Conservation (phyloP, 2,888 invertebrate genomes). For the Norana najaformis region DNA sequence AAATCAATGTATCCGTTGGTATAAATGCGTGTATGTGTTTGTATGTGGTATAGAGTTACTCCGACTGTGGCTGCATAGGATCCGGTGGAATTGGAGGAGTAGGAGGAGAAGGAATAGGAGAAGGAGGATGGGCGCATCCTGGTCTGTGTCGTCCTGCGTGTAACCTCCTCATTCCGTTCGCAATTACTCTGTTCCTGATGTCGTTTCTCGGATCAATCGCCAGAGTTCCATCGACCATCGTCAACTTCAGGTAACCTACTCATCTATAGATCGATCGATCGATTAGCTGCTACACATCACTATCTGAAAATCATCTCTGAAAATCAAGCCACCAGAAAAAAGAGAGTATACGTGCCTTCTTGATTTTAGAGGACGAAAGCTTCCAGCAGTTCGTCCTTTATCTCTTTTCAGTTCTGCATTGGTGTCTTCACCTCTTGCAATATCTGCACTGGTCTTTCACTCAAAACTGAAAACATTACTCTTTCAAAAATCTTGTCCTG, state of each 20-base stretch:
- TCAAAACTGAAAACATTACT: too few species aligned
- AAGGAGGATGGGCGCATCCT: conserved; percentile 29
- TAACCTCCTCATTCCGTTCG: conserved; percentile 37
- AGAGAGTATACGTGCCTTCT: too few species aligned
- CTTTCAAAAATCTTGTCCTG: too few species aligned
- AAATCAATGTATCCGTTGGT: too few species aligned
- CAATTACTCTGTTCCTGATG: conserved; percentile 34
- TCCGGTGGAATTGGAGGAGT: background rate
- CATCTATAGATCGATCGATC: background rate
- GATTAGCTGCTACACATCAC: too few species aligned
- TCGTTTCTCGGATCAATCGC: conserved; percentile 33
- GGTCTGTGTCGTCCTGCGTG: conserved; percentile 38
- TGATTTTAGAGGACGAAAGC: too few species aligned
- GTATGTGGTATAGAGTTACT: background rate
- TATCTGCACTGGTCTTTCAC: too few species aligned
- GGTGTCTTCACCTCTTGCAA: too few species aligned
- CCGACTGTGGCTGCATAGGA: conserved; percentile 23
- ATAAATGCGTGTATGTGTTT: background rate
- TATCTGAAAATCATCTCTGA: too few species aligned
- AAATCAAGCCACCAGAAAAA: too few species aligned
- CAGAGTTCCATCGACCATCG: conserved; percentile 39
- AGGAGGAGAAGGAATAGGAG: background rate
- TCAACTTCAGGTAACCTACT: conserved; percentile 37
- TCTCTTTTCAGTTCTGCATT: too few species aligned
- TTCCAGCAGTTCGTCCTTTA: too few species aligned